Evolutionary conservation across 1,140 invertebrate genomes (phyloP).

Genomic region (Drosophila ficusphila): DNA sequence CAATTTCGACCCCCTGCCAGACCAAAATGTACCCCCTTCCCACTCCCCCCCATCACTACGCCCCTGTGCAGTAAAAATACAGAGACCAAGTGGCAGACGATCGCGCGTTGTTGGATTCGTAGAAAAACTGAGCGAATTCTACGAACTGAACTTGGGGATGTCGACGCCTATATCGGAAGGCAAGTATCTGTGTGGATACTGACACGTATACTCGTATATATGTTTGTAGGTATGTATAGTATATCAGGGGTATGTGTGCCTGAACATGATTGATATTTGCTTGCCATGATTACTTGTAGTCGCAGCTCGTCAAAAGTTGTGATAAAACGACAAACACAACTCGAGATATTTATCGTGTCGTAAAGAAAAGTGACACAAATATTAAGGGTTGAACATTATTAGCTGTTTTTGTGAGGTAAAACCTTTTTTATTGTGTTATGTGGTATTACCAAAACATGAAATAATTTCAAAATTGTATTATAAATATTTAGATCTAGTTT

Average conservation of each 20-base stretch:
- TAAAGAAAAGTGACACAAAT: constrained; percentile 5
- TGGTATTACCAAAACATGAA: no score
- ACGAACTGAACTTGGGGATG: constrained; percentile 52
- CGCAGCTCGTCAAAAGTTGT: constrained; percentile 28
- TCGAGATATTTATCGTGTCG: constrained; percentile 12
- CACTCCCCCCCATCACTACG: not conserved
- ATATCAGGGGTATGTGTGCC: constrained; percentile 1
- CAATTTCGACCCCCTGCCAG: not conserved
- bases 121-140: constrained; percentile 69
- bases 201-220: not conserved
- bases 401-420: not conserved
- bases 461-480: no score
- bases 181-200: constrained; percentile 20
- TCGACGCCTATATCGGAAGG: constrained; percentile 38
- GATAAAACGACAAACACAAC: constrained; percentile 41
- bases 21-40: not conserved
- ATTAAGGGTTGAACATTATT: constrained; percentile 1
- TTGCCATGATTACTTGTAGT: constrained; percentile 44
- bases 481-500: no score
- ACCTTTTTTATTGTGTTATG: no score
- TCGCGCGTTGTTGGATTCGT: constrained; percentile 61
- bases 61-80: not conserved
- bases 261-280: constrained; percentile 54
- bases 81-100: constrained; percentile 44
- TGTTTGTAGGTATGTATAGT: not conserved